Percentiles rank a stretch among this genome's conserved stretches.
These are phyloP conservation scores for Eupithecia vulgata DNA, from an alignment of 2,888 invertebrate genomes.

Conservation along the genomic window DNA sequence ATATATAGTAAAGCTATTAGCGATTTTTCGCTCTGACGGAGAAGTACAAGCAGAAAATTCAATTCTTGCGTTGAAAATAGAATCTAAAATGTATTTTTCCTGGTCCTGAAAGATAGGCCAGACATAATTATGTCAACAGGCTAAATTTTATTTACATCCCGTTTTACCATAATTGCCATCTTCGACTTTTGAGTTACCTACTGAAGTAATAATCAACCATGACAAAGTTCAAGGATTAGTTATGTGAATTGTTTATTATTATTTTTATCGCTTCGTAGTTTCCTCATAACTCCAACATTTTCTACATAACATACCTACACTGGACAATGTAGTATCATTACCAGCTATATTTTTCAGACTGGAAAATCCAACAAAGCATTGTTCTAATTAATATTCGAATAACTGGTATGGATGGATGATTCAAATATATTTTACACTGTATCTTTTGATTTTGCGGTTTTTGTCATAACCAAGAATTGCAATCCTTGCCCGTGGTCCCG, in stretches of 20 bases:
- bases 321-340: background rate
- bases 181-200: background rate
- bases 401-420: background rate
- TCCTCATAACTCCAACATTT: constrained; percentile 23
- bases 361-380: constrained; percentile 14
- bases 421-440: background rate
- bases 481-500: too few relatives aligned
- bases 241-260: constrained; percentile 23
- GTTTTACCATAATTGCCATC: background rate
- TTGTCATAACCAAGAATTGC: background rate
- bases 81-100: too few relatives aligned
- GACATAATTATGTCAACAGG: too few relatives aligned
- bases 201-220: constrained; percentile 9
- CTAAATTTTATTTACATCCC: background rate
- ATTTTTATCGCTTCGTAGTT: constrained; percentile 24
- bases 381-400: background rate
- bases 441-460: background rate
- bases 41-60: too few relatives aligned
- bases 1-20: too few relatives aligned
- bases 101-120: too few relatives aligned
- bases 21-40: too few relatives aligned
- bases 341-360: background rate
- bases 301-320: background rate
- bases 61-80: too few relatives aligned
- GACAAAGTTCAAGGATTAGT: constrained; percentile 24